These are phyloP conservation scores for Liparis tanakae DNA, from an alignment of 2,797 vertebrate species.

Conservation along the genomic window DNA sequence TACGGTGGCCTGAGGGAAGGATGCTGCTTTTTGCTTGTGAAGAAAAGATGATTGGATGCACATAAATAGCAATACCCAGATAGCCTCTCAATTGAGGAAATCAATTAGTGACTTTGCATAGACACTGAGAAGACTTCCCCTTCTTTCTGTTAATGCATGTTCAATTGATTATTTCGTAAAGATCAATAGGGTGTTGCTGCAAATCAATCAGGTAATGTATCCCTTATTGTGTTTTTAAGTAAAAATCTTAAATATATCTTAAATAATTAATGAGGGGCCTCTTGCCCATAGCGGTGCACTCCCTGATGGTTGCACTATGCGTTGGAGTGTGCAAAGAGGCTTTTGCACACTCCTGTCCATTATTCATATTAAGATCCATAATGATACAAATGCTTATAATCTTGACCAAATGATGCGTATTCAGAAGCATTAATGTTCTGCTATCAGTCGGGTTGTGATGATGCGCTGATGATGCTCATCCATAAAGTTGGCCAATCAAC, in stretches of 20 bases:
- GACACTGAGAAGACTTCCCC: slow-evolving; percentile 12
- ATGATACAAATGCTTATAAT: background rate
- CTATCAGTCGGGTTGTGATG: background rate
- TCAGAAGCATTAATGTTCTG: background rate
- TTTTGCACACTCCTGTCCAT: background rate
- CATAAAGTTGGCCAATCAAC: background rate
- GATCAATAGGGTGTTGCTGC: slow-evolving; percentile 11
- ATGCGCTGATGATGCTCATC: background rate
- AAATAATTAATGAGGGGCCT: background rate
- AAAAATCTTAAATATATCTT: background rate
- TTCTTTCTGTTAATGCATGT: slow-evolving; percentile 5
- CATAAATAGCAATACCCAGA: slow-evolving; percentile 24
- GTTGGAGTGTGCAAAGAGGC: background rate
- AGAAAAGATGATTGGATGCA: slow-evolving; percentile 42
- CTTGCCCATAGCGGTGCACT: background rate
- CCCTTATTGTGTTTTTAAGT: background rate
- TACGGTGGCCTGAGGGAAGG: slow-evolving; percentile 61
- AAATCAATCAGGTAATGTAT: background rate
- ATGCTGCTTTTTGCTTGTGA: slow-evolving; percentile 46
- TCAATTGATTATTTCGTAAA: slow-evolving; percentile 4
- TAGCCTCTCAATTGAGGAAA: slow-evolving; percentile 9
- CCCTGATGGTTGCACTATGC: no score
- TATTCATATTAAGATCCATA: background rate
- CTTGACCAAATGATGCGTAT: background rate
- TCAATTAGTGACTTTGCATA: slow-evolving; percentile 5